A percentile compares a stretch with the other conserved stretches of the same genome.
These are phyloP conservation scores for Halcyon malimbica DNA, from an alignment of 2,113 vertebrate species.

Conservation along the genomic window DNA sequence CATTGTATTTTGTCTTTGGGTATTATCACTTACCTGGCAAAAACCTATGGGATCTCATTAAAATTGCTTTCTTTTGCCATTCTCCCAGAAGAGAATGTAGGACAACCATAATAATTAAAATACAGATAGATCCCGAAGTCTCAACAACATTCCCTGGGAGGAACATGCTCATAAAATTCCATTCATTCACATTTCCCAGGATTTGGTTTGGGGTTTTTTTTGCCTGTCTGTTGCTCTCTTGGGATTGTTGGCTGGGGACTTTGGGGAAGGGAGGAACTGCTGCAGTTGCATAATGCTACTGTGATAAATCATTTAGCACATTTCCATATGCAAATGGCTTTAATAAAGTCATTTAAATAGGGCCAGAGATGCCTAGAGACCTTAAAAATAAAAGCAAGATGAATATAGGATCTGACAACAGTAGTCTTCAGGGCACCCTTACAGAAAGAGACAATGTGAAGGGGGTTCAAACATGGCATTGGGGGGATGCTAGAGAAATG, in stretches of 20 bases:
- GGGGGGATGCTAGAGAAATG: neutral
- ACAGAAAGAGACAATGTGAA: neutral
- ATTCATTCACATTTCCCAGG: neutral
- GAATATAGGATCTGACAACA: neutral
- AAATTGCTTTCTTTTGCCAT: conserved; percentile 7
- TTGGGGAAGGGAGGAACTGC: neutral
- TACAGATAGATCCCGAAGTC: neutral
- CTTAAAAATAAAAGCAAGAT: neutral
- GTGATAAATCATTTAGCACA: conserved; percentile 17
- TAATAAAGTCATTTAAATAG: neutral
- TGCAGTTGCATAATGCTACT: neutral
- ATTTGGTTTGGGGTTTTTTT: neutral
- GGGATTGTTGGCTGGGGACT: neutral
- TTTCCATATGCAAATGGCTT: neutral
- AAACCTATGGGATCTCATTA: conserved; percentile 34
- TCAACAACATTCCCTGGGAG: conserved; percentile 7
- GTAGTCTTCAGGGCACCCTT: neutral
- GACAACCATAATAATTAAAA: conserved; percentile 40
- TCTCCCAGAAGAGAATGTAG: conserved; percentile 11
- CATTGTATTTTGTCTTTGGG: neutral
- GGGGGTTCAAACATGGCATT: neutral
- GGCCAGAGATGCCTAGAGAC: neutral
- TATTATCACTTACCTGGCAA: neutral
- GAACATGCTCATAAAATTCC: neutral
- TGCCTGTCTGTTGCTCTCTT: neutral